Evolutionary conservation across 2,888 invertebrate genomes (phyloP), one percentile per base, ranked within the genome.

Genomic region (Pinctada fucata): DNA sequence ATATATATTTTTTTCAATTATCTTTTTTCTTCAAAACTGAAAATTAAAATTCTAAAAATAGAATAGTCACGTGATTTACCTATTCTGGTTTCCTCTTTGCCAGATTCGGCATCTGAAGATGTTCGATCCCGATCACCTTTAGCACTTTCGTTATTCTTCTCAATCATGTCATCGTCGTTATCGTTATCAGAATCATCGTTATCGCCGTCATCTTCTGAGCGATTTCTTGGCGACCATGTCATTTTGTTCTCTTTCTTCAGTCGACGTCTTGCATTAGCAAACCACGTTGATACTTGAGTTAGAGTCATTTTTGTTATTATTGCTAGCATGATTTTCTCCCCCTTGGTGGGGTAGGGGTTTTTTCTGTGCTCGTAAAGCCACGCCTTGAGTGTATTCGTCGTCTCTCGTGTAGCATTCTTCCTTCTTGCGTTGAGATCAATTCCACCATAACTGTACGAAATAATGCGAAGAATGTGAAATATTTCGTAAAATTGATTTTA

Each of bases 311-410:
- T 97, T 79, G 97, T 98, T 91, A 97, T 96, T 91, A 97, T 97
- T 85, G 97, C 97, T 91, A 98, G 93, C 97, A 97, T 97, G 88
- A 97, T 97, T 93, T 98, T 98, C 94, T 98, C 97, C 52, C 97
- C 97, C 93, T 98, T 98, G 83, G 97, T 97, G 45, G 97, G 97
- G 93, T 98, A 98, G 1, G 97, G 97, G 93, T 98, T 98, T 93
- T 97, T 97, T 93, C 97, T 96, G 94, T 98, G 97, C 93, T 98
- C 98, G 93, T 97, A 97, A 76, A 99, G 95, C 98, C 98, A 98
- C 85, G 98, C 97, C 93, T 99, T 99, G 75, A 99, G 94, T 69
- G 99, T 99, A 83, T 97, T 97, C 78, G 99, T 99, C 48, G 98
- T 98, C 93, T 99, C 99, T 82, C 99, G 94, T 68, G 99, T 99